Evolutionary conservation across 2,797 vertebrate species (phyloP).

Genomic region (Cyprinella venusta): DNA sequence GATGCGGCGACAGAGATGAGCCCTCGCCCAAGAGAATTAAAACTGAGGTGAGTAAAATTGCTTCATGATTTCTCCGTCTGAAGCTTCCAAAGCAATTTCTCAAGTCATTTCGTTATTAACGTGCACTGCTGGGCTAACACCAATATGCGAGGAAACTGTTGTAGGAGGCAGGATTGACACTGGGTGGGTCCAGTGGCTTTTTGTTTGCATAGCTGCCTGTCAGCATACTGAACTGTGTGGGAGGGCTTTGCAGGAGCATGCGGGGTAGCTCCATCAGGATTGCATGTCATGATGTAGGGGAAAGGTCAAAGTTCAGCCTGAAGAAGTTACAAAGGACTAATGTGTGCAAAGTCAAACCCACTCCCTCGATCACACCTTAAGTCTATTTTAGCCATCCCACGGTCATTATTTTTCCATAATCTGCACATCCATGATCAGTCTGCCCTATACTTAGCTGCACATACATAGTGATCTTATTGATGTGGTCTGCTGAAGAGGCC

Average conservation of each 20-base stretch:
- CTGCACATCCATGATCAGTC: not conserved
- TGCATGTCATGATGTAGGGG: constrained; percentile 54
- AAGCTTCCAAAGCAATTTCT: not conserved
- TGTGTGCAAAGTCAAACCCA: constrained; percentile 32
- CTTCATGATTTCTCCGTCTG: not conserved
- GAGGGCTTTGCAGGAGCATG: constrained; percentile 53
- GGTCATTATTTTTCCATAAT: constrained; percentile 28
- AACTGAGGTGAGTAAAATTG: constrained; percentile 84
- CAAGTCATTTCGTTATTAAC: not conserved
- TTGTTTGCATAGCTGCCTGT: constrained; percentile 66
- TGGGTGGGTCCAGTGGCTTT: constrained; percentile 60
- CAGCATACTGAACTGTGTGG: constrained; percentile 53
- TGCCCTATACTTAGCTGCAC: not conserved
- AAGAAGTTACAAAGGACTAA: constrained; percentile 44
- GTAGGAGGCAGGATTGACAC: constrained; percentile 54
- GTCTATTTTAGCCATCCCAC: constrained; percentile 27
- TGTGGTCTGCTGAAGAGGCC: constrained; percentile 47
- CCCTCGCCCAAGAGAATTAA: constrained; percentile 97
- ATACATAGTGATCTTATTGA: constrained; percentile 25
- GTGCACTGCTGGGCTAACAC: constrained; percentile 24
- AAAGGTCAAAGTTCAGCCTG: constrained; percentile 54
- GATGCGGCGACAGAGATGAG: constrained; percentile 94
- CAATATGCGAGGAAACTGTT: constrained; percentile 41
- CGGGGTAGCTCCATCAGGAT: constrained; percentile 52
- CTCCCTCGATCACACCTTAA: constrained; percentile 56